Base-by-base conservation (phyloP, 2,797 vertebrate genomes). In the Lindbergichthys nudifrons region DNA sequence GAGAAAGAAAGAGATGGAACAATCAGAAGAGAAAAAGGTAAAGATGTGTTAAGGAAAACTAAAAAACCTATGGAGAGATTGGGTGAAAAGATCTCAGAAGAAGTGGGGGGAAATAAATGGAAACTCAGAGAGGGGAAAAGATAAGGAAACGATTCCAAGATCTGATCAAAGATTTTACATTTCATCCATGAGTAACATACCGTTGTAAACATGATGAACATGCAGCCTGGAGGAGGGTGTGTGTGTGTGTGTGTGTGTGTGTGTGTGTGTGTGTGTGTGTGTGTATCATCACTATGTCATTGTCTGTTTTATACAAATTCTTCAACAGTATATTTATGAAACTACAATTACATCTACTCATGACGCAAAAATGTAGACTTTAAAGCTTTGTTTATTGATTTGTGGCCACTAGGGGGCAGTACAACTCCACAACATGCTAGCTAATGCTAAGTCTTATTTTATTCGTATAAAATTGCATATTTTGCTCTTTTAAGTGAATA, bases 161-260 rank as follows among this genome's bases (percentile, higher is more conserved):
- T 76, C 51, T 47, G 65, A 77, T 53, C 47, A 15, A 72, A 53
- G 56, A 74, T 76, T 86, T 63, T 68, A 75, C 58, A 67, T 80
- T 83, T 78, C 23, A 70, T 68, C 67, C 62, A n/a, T 63, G 84
- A 82, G 64, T 68, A 77, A 77, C 58, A 43, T 62, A 58, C 12
- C 12, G 18, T 21, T 61, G 71, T 66, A 51, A 75, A 64, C 72
- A 79, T 66, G 60, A 61, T 65, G 58, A 67, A 65, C 66, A 70
- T 53, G 52, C 63, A 81, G 82, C 77, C 77, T 76, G 51, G 53
- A 70, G 70, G 41, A 0, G 47, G 54, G 11, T 12, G 32, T 36
- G 32, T 36, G 32, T 39, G 61, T 51, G 21, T 46, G 23, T 58
- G 32, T 39, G 21, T 48, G n/a, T 50, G 14, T 59, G 10, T 18